These are phyloP conservation scores for Takifugu rubripes DNA, from an alignment of 2,797 vertebrate genomes.

Conservation along the genomic window DNA sequence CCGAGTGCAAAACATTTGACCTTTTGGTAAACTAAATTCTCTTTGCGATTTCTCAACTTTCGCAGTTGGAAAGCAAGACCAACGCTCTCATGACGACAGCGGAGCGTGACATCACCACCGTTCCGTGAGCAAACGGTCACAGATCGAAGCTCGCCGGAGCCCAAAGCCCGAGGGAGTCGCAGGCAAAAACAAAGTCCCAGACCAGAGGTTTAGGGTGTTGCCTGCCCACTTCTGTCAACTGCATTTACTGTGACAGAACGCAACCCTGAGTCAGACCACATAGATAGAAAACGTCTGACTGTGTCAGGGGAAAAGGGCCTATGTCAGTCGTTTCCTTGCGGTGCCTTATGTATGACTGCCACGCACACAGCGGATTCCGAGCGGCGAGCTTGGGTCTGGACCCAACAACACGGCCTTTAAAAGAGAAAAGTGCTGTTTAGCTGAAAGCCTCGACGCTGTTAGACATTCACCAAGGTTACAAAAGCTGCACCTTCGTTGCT, in stretches of 20 bases:
- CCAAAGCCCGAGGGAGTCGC: conserved; percentile 50
- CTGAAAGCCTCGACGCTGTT: neutral
- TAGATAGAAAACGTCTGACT: conserved; percentile 67
- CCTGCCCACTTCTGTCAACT: conserved; percentile 72
- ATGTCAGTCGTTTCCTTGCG: conserved; percentile 62
- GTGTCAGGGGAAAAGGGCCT: conserved; percentile 68
- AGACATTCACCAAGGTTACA: too few relatives aligned
- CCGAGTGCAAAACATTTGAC: too few relatives aligned
- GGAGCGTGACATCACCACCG: conserved; percentile 14
- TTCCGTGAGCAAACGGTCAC: conserved; percentile 36
- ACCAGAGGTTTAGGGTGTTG: conserved; percentile 77
- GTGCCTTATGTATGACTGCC: conserved; percentile 45
- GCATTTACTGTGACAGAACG: conserved; percentile 75
- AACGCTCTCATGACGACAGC: conserved; percentile 16
- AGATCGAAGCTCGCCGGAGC: conserved; percentile 40
- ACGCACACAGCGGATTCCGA: conserved; percentile 36
- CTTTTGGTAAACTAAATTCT: too few relatives aligned
- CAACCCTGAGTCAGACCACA: conserved; percentile 68
- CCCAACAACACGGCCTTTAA: neutral
- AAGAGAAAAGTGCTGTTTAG: neutral
- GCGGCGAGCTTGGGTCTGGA: neutral
- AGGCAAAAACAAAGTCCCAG: conserved; percentile 68
- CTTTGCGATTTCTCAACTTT: too few relatives aligned
- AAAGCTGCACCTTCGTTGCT: too few relatives aligned
- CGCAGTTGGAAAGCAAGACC: too few relatives aligned